Conservation (phyloP, 2,797 vertebrate genomes). For the Dermochelys coriacea region DNA sequence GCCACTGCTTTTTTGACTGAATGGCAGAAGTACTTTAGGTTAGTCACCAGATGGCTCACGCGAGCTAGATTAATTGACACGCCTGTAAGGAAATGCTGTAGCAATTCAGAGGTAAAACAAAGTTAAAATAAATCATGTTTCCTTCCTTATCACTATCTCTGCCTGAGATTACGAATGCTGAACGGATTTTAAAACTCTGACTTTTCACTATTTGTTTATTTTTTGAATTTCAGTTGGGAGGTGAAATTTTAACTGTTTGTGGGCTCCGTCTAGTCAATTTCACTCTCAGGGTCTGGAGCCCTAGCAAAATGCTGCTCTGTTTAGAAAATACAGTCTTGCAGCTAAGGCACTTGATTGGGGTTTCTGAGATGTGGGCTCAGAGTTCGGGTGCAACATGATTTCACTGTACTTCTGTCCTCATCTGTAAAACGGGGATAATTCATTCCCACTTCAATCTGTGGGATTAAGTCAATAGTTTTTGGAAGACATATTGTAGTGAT, state of each 20-base stretch:
- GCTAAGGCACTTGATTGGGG: neutral
- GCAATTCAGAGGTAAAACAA: neutral
- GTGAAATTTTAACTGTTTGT: neutral
- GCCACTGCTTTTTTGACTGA: neutral
- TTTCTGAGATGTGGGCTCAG: neutral
- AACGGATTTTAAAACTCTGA: neutral
- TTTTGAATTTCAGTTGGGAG: neutral
- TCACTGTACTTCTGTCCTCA: fast-evolving
- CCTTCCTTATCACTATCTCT: neutral
- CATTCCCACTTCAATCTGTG: fast-evolving
- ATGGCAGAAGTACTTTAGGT: neutral
- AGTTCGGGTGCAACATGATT: fast-evolving
- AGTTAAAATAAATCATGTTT: neutral
- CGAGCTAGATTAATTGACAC: neutral
- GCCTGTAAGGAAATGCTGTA: fast-evolving
- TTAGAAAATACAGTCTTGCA: neutral
- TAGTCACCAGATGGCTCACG: constrained; percentile 55
- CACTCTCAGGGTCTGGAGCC: fast-evolving
- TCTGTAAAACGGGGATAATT: fast-evolving
- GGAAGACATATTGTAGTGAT: neutral
- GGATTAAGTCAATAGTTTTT: neutral
- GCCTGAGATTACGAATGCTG: neutral
- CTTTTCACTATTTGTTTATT: neutral
- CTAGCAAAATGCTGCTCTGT: neutral
- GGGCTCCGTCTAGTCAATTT: neutral